These are phyloP conservation scores for Rhadina sibilatrix DNA, from an alignment of 2,113 vertebrate genomes.

Conservation along the genomic window DNA sequence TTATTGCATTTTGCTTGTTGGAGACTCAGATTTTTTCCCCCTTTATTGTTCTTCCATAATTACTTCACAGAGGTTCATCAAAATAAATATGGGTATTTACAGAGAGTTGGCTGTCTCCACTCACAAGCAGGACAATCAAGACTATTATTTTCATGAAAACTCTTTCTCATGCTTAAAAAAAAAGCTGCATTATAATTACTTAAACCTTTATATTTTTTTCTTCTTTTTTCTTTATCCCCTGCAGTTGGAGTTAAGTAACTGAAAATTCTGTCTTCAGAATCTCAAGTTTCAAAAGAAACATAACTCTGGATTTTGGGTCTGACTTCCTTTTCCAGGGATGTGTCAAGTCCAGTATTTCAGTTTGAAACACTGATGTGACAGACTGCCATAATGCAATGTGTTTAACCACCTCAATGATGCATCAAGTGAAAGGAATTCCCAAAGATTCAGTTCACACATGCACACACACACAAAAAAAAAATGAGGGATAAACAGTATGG, in stretches of 20 bases:
- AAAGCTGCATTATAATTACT: not conserved
- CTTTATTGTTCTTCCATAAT: not conserved
- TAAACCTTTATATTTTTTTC: not conserved
- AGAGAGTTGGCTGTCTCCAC: not conserved
- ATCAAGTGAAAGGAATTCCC: constrained; percentile 50
- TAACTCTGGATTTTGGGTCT: constrained; percentile 11
- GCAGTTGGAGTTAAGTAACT: not conserved
- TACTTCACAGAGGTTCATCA: not conserved
- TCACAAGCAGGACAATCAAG: not conserved
- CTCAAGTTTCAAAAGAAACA: constrained; percentile 43
- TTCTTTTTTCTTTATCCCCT: accelerated
- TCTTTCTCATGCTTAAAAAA: not conserved
- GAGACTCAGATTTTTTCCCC: not conserved
- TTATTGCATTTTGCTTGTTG: not conserved
- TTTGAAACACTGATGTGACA: constrained; percentile 60
- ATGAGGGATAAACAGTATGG: not conserved
- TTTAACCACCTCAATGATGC: constrained; percentile 44
- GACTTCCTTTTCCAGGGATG: constrained; percentile 23
- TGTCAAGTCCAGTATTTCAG: constrained; percentile 54
- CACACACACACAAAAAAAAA: not conserved
- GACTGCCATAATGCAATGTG: constrained; percentile 52
- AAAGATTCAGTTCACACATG: constrained; percentile 53
- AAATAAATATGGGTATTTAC: not conserved
- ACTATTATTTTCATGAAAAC: not conserved
- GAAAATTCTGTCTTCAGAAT: constrained; percentile 19